A percentile compares a stretch with the other conserved stretches of the same genome.
These are phyloP conservation scores for Rugalucina vietnamica DNA, from an alignment of 2,888 invertebrate genomes.

Conservation along the genomic window DNA sequence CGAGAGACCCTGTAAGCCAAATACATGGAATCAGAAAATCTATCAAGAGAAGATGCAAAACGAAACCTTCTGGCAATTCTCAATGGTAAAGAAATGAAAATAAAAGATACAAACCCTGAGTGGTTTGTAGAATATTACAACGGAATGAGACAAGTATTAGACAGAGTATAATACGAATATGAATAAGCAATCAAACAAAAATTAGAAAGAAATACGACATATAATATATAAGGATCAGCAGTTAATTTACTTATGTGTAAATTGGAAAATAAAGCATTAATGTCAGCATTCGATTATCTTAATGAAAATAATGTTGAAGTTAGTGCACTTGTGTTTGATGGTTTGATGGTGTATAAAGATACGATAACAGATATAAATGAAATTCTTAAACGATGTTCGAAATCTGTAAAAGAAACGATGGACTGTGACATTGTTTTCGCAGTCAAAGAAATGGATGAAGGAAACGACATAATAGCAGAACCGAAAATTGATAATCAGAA, in stretches of 20 bases:
- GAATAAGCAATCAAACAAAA: background rate
- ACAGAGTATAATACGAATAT: background rate
- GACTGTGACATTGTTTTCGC: constrained; percentile 4
- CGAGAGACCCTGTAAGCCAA: background rate
- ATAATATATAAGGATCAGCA: constrained; percentile 1
- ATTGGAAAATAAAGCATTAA: constrained; percentile 2
- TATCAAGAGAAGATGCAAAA: constrained; percentile 15
- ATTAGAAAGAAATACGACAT: background rate
- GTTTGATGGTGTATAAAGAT: background rate
- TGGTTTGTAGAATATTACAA: constrained; percentile 12
- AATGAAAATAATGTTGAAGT: background rate
- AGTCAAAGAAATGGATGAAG: constrained; percentile 1
- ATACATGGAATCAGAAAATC: background rate
- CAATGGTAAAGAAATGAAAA: constrained; percentile 1
- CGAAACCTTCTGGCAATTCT: constrained; percentile 4
- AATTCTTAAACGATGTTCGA: constrained; percentile 4
- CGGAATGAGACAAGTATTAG: constrained; percentile 19
- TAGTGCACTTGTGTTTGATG: background rate
- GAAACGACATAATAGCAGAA: background rate
- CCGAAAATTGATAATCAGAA: background rate
- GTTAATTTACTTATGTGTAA: constrained; percentile 18
- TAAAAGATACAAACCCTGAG: background rate
- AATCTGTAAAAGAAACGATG: background rate
- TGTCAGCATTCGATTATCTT: background rate
- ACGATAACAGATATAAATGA: background rate